Base-by-base conservation (phyloP, 2,113 vertebrate genomes). In the Dinomys branickii region DNA sequence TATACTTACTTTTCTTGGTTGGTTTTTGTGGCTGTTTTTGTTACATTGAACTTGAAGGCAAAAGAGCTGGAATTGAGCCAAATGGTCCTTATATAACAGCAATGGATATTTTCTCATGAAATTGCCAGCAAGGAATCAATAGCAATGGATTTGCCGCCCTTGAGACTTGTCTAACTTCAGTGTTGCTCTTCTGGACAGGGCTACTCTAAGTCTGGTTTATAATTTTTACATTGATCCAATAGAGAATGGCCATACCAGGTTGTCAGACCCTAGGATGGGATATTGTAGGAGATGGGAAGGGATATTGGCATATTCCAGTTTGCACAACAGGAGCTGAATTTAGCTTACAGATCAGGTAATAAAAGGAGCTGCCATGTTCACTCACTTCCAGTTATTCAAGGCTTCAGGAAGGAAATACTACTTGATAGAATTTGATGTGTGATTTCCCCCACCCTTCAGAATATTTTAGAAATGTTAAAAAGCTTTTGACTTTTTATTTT, bases 381-480 rank as follows among this genome's bases (percentile, higher is more conserved):
- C 86, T 96, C 91, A 94, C 96, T 96, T 96, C n/a, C 50, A 78
- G 82, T 95, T 85, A 92, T 59, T 95, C 78, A 93, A 65, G 61
- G 63, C 61, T 90, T 86, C 14, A 89, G 78, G 85, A 97, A 38
- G 82, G 82, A 95, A 95, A 75, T 96, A 69, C 92, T 94, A 94
- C 65, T 90, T 97, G 85, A 95, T n/a, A 90, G 84, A 95, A 61
- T 95, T 92, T 88, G 94, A 85, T 92, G 69, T 97, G 78, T 96
- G 67, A 94, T 85, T 81, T 93, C 35, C 5, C 33, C 16, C 44
- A 93, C 41, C 87, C 47, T 83, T 90, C 65, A 75, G 56, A 54
- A 69, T 91, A 88, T 88, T 96, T 97, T 95, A 50, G 85, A 96
- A 96, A 90, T 91, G 82, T 93, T 97, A 94, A 94, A 97, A 93